Evolutionary conservation across 1,140 invertebrate species (phyloP), one percentile per base, ranked within the genome.

Genomic region (Calephelis virginiensis): DNA sequence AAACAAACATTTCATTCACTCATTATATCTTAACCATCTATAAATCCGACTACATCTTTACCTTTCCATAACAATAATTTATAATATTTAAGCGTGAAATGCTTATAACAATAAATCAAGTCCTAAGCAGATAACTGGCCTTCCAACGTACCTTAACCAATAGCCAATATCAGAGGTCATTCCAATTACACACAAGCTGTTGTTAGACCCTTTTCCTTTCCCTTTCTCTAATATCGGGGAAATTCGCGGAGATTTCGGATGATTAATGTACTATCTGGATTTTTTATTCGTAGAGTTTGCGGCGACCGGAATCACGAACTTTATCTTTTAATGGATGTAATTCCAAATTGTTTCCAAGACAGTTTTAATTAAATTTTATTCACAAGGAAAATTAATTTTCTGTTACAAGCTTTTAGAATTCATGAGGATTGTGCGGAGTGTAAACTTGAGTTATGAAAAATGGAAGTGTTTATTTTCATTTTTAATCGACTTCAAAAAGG

Each of bases 171-270:
- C 64, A 40, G 50, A 65, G 53, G 56, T 59, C 40, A 65, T 65
- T 59, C 64, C 64, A 65, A 65, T 65, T 65, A 65, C 64, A 56
- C 50, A 17, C 13, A 40, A 56, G 38, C 64, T 17, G 64, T 65
- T 65, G 64, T 65, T 63, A 59, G 64, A 59, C 50, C 64, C 64
- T 65, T 65, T 65, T 14, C 64, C 49, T 40, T 59, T 28, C 28
- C 38, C 43, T 48, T 65, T 65, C 17, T 40, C 50, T 59, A 56
- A 65, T 50, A 65, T 65, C 40, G 64, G 64, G 37, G 45, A 65
- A 56, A 28, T 59, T 46, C 43, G 12, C 59, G 53, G 14, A 40
- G 49, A 47, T 59, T 66, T 66, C 64, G 45, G 50, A 59, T 66
- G 53, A 66, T 66, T 66, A 60, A 66, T 66, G 64, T 43, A 40